These are phyloP conservation scores for Megaceryle maxima DNA, from an alignment of 2,113 vertebrate species.

Conservation along the genomic window DNA sequence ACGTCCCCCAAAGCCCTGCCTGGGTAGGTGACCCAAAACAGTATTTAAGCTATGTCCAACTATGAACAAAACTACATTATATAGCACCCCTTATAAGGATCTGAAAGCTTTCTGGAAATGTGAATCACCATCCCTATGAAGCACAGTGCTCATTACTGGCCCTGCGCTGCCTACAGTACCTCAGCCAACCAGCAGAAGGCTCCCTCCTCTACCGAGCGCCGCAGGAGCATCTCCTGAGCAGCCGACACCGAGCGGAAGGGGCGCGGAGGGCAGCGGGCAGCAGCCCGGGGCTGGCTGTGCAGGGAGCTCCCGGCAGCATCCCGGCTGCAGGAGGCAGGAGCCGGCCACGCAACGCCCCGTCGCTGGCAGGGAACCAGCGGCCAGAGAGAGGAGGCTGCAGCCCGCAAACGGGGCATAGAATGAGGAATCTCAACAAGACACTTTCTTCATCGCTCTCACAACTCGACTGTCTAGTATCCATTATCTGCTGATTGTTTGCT, in stretches of 20 bases:
- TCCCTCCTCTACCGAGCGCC: background rate
- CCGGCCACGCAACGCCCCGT: too few species aligned
- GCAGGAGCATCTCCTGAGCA: background rate
- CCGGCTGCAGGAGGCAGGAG: too few species aligned
- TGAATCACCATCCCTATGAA: fast-evolving
- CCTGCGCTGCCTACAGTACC: background rate
- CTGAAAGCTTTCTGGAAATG: background rate
- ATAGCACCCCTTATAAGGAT: too few species aligned
- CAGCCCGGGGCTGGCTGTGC: too few species aligned
- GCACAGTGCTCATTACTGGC: fast-evolving
- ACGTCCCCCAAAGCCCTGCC: background rate
- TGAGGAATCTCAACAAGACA: fast-evolving
- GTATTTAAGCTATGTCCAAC: background rate
- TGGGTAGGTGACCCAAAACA: background rate
- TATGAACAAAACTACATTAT: background rate
- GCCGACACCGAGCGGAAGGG: background rate
- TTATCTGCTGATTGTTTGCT: background rate
- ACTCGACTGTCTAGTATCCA: background rate
- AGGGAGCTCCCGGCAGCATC: background rate
- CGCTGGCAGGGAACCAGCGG: background rate
- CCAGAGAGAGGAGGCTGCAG: background rate
- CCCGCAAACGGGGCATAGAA: fast-evolving
- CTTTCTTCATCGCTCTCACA: fast-evolving
- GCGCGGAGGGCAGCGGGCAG: background rate
- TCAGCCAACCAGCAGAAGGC: slow-evolving; percentile 25